phyloP scores from a whole-genome alignment of 2,797 vertebrate genomes.

The Bradypodion ventrale region DNA sequence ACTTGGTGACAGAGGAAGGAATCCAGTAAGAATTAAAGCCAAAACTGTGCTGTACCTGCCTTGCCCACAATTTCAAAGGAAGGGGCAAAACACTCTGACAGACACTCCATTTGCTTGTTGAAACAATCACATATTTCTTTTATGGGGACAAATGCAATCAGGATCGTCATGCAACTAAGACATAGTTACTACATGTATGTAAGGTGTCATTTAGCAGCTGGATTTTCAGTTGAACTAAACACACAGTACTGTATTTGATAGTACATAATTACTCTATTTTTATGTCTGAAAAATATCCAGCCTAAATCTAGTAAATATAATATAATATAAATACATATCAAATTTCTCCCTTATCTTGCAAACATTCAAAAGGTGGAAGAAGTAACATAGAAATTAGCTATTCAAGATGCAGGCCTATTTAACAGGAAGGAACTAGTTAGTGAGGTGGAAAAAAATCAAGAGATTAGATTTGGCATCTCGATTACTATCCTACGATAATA shows the following conservation, averaged over 20 bases:
- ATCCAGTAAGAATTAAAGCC: not conserved
- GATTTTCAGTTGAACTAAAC: not conserved
- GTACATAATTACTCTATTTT: not conserved
- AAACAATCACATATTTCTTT: not conserved
- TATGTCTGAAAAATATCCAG: not conserved
- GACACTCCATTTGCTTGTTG: not conserved
- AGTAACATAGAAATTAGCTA: too few relatives aligned
- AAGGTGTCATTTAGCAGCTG: not conserved
- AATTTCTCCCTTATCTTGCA: too few relatives aligned
- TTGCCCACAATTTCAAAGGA: not conserved
- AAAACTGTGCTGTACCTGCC: not conserved
- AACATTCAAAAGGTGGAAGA: too few relatives aligned
- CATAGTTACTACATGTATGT: not conserved
- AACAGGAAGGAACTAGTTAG: not conserved
- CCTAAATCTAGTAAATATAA: not conserved
- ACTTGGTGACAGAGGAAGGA: not conserved
- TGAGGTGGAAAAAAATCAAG: not conserved
- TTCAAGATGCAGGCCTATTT: not conserved
- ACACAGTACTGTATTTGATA: not conserved
- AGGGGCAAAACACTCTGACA: not conserved
- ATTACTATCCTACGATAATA: not conserved
- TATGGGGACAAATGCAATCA: not conserved
- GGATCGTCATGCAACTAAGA: not conserved
- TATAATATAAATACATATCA: too few relatives aligned
- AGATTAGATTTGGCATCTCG: not conserved